phyloP scores from a whole-genome alignment of 2,888 invertebrate species.

The Tetragonisca angustula region DNA sequence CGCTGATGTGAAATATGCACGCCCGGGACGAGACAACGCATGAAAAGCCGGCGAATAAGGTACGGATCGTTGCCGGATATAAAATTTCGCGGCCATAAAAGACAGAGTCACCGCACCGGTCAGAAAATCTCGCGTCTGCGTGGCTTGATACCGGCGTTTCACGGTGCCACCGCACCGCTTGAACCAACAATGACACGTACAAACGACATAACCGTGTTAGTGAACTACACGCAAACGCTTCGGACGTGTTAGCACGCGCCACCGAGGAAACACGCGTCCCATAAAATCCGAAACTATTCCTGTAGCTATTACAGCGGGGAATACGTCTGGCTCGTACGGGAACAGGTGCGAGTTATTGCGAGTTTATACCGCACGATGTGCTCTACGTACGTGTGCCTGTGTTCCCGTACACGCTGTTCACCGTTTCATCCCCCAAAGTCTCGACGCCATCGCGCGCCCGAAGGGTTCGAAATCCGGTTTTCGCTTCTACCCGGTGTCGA shows the following conservation, averaged over 20 bases:
- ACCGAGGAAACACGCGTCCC: slow-evolving; percentile 34
- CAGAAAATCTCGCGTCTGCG: neutral
- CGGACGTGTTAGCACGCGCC: slow-evolving; percentile 13
- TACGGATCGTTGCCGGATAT: neutral
- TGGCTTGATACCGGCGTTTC: neutral
- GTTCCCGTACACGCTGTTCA: neutral
- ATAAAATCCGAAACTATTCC: slow-evolving; percentile 59
- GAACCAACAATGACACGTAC: neutral
- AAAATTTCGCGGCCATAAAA: slow-evolving; percentile 3
- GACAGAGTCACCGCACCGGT: neutral
- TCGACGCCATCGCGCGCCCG: neutral
- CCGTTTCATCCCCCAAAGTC: slow-evolving; percentile 18
- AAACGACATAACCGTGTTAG: neutral
- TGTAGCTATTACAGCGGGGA: slow-evolving; percentile 43
- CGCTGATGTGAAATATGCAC: neutral
- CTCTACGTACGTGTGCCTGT: neutral
- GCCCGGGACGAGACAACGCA: neutral
- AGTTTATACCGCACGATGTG: slow-evolving; percentile 42
- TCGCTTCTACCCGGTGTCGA: neutral
- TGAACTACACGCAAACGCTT: neutral
- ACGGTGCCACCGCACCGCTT: neutral
- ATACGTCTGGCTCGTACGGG: slow-evolving; percentile 43
- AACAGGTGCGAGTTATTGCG: slow-evolving; percentile 65
- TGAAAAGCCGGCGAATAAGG: neutral
- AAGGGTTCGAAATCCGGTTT: neutral